Evolutionary conservation across 2,888 invertebrate genomes (phyloP).

Genomic region (Pachydiplax longipennis): DNA sequence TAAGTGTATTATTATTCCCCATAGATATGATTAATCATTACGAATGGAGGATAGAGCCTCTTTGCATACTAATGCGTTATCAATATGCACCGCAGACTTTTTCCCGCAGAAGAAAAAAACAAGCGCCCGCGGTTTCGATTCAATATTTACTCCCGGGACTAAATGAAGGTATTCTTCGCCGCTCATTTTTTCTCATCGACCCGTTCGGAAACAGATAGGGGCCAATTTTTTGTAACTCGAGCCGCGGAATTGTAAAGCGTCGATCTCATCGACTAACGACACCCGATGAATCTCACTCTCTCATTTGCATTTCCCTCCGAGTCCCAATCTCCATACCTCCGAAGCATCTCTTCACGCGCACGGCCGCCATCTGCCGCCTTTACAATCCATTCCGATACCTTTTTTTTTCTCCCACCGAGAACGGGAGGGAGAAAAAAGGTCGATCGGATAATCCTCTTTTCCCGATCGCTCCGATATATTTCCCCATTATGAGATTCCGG

Average conservation of each 20-base stretch:
- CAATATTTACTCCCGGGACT: background rate
- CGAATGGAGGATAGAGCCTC: background rate
- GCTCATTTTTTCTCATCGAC: background rate
- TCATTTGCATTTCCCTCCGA: background rate
- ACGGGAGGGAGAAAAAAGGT: too few species aligned
- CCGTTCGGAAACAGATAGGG: background rate
- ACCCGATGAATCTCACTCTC: background rate
- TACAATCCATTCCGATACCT: background rate
- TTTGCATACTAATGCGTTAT: background rate
- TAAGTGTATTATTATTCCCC: background rate
- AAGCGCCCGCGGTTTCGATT: background rate
- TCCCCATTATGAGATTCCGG: background rate
- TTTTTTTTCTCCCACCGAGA: background rate
- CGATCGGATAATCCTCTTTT: background rate
- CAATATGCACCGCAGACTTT: background rate
- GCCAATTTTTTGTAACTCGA: background rate
- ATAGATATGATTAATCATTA: background rate
- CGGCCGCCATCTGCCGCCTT: background rate
- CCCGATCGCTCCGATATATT: background rate
- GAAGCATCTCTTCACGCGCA: background rate
- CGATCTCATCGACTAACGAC: background rate
- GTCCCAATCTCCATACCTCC: background rate
- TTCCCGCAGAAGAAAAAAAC: background rate
- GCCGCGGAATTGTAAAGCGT: background rate
- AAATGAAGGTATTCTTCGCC: background rate